phyloP scores from a whole-genome alignment of 2,113 vertebrate species.

The Asarcornis scutulata region DNA sequence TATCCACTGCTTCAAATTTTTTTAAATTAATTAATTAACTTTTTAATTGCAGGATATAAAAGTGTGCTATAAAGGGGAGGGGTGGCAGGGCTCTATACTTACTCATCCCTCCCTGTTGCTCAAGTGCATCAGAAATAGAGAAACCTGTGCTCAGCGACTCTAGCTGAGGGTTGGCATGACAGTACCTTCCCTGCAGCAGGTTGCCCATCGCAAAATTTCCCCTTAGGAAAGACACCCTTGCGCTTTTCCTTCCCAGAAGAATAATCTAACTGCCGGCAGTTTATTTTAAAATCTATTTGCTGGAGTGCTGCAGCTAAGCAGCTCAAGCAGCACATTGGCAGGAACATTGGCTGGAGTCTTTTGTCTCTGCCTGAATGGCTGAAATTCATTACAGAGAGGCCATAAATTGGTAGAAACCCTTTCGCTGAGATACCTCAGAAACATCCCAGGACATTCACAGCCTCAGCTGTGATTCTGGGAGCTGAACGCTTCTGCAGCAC shows the following conservation, averaged over 20 bases:
- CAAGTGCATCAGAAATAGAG: not conserved
- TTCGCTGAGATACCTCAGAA: not conserved
- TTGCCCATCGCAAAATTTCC: not conserved
- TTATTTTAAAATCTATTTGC: not conserved
- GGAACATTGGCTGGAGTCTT: not conserved
- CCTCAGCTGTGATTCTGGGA: not conserved
- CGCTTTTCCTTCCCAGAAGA: not conserved
- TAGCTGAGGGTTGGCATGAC: fast-evolving
- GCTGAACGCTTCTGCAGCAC: not conserved
- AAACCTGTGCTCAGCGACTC: not conserved
- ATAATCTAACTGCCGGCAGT: not conserved
- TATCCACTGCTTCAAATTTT: too few relatives aligned
- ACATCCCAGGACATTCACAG: not conserved
- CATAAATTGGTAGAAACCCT: not conserved
- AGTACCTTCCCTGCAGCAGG: not conserved
- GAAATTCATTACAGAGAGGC: not conserved
- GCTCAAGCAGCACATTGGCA: not conserved
- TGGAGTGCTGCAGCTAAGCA: not conserved
- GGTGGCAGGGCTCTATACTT: too few relatives aligned
- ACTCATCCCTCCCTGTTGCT: not conserved
- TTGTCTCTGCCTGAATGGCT: not conserved
- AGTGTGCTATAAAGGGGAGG: not conserved
- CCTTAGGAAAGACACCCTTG: not conserved
- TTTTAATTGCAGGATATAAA: too few relatives aligned
- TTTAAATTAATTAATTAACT: too few relatives aligned